phyloP scores from a whole-genome alignment of 2,888 invertebrate species.

The Andrena flavipes region DNA sequence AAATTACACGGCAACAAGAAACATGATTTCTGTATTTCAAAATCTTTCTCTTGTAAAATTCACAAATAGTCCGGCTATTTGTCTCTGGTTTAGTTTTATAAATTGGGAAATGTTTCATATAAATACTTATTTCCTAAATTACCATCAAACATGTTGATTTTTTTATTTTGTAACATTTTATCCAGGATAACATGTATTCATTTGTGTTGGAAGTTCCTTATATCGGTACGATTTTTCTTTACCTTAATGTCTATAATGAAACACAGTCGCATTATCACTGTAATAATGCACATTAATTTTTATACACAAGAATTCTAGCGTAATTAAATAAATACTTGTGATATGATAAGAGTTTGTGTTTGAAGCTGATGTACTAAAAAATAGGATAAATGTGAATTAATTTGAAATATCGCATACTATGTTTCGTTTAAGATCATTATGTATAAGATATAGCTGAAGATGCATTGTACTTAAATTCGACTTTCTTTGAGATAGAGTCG shows the following conservation, averaged over 20 bases:
- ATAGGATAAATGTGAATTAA: conserved; percentile 31
- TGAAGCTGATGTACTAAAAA: conserved; percentile 36
- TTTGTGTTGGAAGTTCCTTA: conserved; percentile 50
- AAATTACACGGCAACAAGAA: conserved; percentile 46
- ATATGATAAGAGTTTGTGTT: conserved; percentile 20
- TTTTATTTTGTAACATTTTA: conserved; percentile 57
- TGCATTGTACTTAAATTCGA: conserved; percentile 14
- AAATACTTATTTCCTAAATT: conserved; percentile 52
- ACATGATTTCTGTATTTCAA: conserved; percentile 21
- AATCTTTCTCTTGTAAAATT: conserved; percentile 18
- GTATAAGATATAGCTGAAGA: conserved; percentile 1
- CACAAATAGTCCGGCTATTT: conserved; percentile 52
- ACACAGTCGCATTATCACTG: conserved; percentile 24
- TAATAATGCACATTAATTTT: conserved; percentile 15
- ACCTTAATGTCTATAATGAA: conserved; percentile 55
- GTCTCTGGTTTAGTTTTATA: conserved; percentile 31
- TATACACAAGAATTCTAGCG: conserved; percentile 29
- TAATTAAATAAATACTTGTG: conserved; percentile 24
- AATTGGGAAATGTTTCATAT: conserved; percentile 48
- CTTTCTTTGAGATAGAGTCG: conserved; percentile 1
- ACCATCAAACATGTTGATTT: conserved; percentile 50
- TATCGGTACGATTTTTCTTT: conserved; percentile 51
- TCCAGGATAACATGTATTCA: conserved; percentile 57
- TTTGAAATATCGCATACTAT: conserved; percentile 16
- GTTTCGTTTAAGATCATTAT: conserved; percentile 31